These are phyloP conservation scores for Phenganax subtilis DNA, from an alignment of 92 coral and sea anemone genomes.

Conservation along the genomic window DNA sequence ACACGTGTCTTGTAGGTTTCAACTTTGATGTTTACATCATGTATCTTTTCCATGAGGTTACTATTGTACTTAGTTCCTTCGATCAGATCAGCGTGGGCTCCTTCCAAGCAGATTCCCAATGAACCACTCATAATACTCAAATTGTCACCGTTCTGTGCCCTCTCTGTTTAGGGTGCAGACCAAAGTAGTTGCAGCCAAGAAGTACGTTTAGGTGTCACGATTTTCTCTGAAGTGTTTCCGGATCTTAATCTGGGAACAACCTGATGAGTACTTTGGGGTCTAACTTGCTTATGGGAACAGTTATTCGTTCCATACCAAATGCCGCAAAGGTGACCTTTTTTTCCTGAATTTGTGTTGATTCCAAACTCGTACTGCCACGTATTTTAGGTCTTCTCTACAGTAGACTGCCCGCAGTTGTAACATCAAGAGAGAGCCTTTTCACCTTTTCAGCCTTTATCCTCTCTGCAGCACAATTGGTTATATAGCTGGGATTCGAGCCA, in stretches of 20 bases:
- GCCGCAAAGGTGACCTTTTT: constrained; percentile 46
- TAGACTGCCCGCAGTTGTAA: constrained; percentile 51
- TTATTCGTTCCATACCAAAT: constrained; percentile 47
- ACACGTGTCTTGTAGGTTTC: constrained; percentile 32
- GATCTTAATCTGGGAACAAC: constrained; percentile 8
- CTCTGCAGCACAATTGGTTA: constrained; percentile 61
- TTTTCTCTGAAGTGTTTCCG: constrained; percentile 58
- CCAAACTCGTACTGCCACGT: constrained; percentile 52
- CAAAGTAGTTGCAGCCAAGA: no score
- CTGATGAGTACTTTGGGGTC: constrained; percentile 49
- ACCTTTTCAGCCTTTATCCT: constrained; percentile 45
- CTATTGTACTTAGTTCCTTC: constrained; percentile 50
- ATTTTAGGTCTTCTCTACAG: constrained; percentile 47
- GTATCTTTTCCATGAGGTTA: constrained; percentile 52
- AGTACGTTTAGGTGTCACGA: neutral
- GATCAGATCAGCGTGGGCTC: constrained; percentile 48
- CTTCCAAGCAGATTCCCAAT: constrained; percentile 64
- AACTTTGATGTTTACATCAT: constrained; percentile 42
- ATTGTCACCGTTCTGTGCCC: constrained; percentile 53
- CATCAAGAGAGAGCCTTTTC: constrained; percentile 47
- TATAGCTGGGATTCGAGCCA: constrained; percentile 36
- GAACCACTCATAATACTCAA: constrained; percentile 62
- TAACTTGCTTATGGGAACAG: constrained; percentile 38
- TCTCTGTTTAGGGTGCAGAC: constrained; percentile 58
- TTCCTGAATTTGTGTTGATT: constrained; percentile 44